These are phyloP conservation scores for Macrobrachium rosenbergii DNA, from an alignment of 1,140 invertebrate species.

Conservation along the genomic window DNA sequence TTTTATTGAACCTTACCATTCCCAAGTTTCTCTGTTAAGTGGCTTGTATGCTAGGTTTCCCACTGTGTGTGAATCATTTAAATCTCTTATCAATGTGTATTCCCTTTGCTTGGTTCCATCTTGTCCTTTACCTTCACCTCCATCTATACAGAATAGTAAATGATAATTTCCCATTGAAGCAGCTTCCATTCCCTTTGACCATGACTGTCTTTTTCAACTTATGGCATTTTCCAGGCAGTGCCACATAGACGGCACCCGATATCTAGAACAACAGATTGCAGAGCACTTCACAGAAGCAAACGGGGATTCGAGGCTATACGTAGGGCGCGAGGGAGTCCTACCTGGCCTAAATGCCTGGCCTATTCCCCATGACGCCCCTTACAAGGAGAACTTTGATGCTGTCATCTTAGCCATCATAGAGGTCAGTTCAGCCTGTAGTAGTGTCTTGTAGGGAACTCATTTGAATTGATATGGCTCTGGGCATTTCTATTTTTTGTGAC, in stretches of 20 bases:
- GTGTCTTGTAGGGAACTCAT: no score
- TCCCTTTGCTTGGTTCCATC: no score
- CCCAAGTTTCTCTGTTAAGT: no score
- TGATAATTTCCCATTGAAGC: not conserved
- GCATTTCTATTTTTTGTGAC: no score
- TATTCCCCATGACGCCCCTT: conserved; percentile 42
- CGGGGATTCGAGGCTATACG: conserved; percentile 24
- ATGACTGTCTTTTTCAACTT: not conserved
- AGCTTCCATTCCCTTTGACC: not conserved
- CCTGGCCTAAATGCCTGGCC: conserved; percentile 45
- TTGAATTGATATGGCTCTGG: no score
- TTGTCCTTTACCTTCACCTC: no score
- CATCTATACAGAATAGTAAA: not conserved
- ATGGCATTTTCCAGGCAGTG: not conserved
- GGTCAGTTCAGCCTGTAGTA: not conserved
- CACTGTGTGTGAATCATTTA: no score
- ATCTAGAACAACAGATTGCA: conserved; percentile 39
- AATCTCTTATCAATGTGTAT: no score
- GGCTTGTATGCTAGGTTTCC: no score
- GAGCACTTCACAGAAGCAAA: conserved; percentile 5
- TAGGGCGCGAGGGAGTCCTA: conserved; percentile 34
- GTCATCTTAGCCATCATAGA: conserved; percentile 40
- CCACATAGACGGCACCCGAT: conserved; percentile 27
- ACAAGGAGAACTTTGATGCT: conserved; percentile 2
- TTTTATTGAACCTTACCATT: no score